phyloP scores from a whole-genome alignment of 2,888 invertebrate genomes.

The Drosophila acutilabella region DNA sequence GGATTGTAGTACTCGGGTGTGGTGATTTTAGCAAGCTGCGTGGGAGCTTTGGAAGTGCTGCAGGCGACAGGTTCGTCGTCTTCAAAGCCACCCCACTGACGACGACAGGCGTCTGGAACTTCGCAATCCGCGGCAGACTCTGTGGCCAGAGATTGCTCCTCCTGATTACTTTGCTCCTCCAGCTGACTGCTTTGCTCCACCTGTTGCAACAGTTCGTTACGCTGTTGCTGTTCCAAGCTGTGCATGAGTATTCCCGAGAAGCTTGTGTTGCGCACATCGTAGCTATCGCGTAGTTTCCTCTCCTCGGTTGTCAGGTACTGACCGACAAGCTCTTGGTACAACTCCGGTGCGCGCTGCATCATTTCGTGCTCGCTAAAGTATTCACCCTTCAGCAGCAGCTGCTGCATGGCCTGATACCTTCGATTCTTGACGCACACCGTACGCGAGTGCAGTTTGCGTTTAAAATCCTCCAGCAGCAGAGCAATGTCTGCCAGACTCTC shows the following conservation, averaged over 20 bases:
- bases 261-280: slow-evolving; percentile 86
- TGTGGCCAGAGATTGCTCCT: not conserved
- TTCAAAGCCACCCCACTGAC: slow-evolving; percentile 87
- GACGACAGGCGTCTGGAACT: slow-evolving; percentile 78
- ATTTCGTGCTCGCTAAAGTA: slow-evolving; percentile 97
- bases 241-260: slow-evolving; percentile 92
- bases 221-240: slow-evolving; percentile 91
- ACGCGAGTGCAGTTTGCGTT: slow-evolving; percentile 86
- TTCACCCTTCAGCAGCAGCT: slow-evolving; percentile 87
- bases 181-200: slow-evolving; percentile 22
- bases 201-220: slow-evolving; percentile 86
- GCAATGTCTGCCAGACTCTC: slow-evolving; percentile 87
- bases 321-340: slow-evolving; percentile 96
- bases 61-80: slow-evolving; percentile 83
- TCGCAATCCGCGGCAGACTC: slow-evolving; percentile 65
- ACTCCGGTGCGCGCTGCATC: slow-evolving; percentile 95
- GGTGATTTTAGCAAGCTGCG: slow-evolving; percentile 22
- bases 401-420: slow-evolving; percentile 92
- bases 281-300: slow-evolving; percentile 88
- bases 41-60: slow-evolving; percentile 53
- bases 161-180: not conserved
- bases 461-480: slow-evolving; percentile 88
- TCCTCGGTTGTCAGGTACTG: slow-evolving; percentile 93
- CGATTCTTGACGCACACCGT: slow-evolving; percentile 90
- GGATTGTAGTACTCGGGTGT: slow-evolving; percentile 71